Conservation (phyloP, 2,113 vertebrate genomes). For the Pollachius pollachius region DNA sequence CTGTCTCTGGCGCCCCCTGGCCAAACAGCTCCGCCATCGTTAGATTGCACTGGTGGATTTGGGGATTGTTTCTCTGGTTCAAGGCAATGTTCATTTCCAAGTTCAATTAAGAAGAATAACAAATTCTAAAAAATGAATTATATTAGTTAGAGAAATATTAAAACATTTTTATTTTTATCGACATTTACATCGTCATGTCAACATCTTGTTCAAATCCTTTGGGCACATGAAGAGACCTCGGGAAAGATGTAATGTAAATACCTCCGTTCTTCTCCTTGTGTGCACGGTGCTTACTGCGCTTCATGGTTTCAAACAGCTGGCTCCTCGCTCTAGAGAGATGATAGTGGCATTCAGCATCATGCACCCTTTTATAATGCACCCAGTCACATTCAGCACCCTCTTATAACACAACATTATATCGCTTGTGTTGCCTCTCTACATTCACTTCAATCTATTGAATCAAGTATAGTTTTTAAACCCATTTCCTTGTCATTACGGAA, state of each 20-base stretch:
- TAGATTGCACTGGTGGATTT: not conserved
- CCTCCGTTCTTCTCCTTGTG: slow-evolving; percentile 80
- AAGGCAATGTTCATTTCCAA: too few species aligned
- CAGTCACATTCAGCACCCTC: not conserved
- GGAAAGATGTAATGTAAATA: slow-evolving; percentile 22
- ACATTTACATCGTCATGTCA: too few species aligned
- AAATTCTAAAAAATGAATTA: too few species aligned
- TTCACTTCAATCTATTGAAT: not conserved
- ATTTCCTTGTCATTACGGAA: not conserved
- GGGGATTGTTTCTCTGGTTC: not conserved
- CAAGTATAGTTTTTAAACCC: not conserved
- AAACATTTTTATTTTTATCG: too few species aligned
- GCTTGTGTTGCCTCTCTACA: not conserved
- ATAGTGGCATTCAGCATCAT: not conserved
- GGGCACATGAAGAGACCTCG: too few species aligned
- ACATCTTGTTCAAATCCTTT: too few species aligned
- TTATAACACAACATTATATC: not conserved
- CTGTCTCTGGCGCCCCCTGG: not conserved
- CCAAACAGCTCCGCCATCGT: not conserved
- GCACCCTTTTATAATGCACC: not conserved
- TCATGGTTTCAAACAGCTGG: slow-evolving; percentile 77
- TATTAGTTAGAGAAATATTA: too few species aligned
- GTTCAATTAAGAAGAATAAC: too few species aligned
- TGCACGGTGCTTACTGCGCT: slow-evolving; percentile 80
- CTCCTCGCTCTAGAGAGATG: slow-evolving; percentile 62